Conservation (phyloP, 2,888 invertebrate species). For the Meloe dianella region DNA sequence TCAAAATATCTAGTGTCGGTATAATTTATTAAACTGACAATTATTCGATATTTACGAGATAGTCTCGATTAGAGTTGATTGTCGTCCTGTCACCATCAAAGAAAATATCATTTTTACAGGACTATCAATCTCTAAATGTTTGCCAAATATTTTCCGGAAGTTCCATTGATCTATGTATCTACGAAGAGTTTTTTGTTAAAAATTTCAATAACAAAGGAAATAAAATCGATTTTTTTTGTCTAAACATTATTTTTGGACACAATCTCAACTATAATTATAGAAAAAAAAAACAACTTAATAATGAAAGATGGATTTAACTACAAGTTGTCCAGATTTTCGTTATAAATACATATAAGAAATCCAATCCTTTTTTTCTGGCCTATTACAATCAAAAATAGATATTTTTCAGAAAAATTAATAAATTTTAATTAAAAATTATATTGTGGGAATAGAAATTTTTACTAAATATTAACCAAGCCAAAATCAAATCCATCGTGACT, state of each 20-base stretch:
- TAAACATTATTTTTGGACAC: neutral
- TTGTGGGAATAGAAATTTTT: neutral
- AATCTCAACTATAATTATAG: neutral
- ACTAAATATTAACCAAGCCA: conserved; percentile 15
- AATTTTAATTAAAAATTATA: conserved; percentile 6
- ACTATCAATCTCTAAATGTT: neutral
- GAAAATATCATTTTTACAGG: neutral
- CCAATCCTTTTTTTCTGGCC: neutral
- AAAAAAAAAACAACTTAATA: neutral
- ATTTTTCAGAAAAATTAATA: neutral
- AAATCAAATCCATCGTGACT: conserved; percentile 11
- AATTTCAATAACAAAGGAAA: neutral
- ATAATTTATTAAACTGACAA: neutral
- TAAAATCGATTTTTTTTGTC: neutral
- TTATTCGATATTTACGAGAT: neutral
- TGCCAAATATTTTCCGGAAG: neutral
- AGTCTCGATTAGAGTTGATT: neutral
- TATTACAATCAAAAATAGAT: neutral
- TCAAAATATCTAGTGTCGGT: neutral
- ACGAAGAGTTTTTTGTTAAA: neutral
- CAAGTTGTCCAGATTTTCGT: neutral
- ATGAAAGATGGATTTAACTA: neutral
- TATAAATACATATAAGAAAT: neutral
- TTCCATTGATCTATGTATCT: neutral
- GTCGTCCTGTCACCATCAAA: neutral